Evolutionary conservation across 2,797 vertebrate species (phyloP).

Genomic region (Crax fasciolata): DNA sequence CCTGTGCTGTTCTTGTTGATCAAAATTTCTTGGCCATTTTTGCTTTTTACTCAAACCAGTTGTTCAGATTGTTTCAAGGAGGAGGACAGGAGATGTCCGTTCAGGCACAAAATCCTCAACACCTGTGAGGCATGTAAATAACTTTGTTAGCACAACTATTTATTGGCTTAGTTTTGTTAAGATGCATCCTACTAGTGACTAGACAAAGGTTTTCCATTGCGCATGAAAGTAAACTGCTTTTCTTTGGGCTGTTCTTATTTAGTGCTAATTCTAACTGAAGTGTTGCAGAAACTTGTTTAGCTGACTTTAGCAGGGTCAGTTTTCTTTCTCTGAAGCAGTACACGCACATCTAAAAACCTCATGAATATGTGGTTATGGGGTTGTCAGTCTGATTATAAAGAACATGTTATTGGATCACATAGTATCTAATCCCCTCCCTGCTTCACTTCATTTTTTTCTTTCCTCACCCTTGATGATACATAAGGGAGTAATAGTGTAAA

Average conservation of each 20-base stretch:
- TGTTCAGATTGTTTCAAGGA: background rate
- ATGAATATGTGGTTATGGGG: background rate
- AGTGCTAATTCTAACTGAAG: background rate
- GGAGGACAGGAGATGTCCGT: background rate
- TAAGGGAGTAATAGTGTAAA: background rate
- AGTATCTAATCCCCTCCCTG: background rate
- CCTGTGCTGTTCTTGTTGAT: background rate
- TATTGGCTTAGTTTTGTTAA: background rate
- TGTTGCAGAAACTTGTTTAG: background rate
- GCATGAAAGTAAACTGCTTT: background rate
- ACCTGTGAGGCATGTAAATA: background rate
- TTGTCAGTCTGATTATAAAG: background rate
- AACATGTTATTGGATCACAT: background rate
- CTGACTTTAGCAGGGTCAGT: background rate
- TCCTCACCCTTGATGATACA: background rate
- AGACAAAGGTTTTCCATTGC: background rate
- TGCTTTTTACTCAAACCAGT: background rate
- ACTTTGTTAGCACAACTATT: background rate
- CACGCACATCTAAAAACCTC: background rate
- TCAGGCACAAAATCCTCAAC: background rate
- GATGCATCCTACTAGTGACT: background rate
- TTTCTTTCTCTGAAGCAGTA: background rate
- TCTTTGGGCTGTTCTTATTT: background rate
- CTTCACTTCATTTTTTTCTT: background rate
- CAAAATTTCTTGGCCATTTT: background rate